These are phyloP conservation scores for Ondatra zibethicus DNA, from an alignment of 2,113 vertebrate genomes.

Conservation along the genomic window DNA sequence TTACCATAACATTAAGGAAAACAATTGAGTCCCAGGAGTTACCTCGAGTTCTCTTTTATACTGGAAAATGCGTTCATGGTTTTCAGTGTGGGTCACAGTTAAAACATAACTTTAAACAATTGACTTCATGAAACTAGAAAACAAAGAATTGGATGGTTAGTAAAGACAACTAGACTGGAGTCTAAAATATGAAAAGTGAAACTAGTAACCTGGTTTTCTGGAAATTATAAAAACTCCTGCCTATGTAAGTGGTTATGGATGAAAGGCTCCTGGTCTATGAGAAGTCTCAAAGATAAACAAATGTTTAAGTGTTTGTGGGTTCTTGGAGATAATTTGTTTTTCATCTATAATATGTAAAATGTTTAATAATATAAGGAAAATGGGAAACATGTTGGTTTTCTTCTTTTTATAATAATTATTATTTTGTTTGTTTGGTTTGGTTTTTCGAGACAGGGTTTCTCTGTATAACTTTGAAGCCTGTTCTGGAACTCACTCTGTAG, in stretches of 20 bases:
- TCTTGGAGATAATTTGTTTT: background rate
- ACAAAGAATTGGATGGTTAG: background rate
- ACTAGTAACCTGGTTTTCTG: background rate
- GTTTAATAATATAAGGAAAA: background rate
- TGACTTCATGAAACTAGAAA: background rate
- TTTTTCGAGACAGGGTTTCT: too few species aligned
- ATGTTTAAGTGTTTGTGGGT: background rate
- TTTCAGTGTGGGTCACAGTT: background rate
- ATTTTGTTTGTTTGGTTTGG: too few species aligned
- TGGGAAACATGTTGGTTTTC: background rate
- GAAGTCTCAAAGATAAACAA: background rate
- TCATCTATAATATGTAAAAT: background rate
- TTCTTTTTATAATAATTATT: too few species aligned
- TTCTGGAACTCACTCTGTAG: too few species aligned
- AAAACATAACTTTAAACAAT: background rate
- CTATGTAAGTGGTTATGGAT: background rate
- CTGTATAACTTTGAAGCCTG: too few species aligned
- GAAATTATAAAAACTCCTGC: background rate
- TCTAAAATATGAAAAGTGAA: background rate
- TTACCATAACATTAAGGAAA: background rate
- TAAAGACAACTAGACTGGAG: background rate
- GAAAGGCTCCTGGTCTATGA: background rate
- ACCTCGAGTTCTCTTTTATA: background rate
- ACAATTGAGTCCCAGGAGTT: background rate
- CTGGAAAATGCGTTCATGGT: background rate